These are phyloP conservation scores for Gobio gobio DNA, from an alignment of 2,113 vertebrate genomes.

Conservation along the genomic window DNA sequence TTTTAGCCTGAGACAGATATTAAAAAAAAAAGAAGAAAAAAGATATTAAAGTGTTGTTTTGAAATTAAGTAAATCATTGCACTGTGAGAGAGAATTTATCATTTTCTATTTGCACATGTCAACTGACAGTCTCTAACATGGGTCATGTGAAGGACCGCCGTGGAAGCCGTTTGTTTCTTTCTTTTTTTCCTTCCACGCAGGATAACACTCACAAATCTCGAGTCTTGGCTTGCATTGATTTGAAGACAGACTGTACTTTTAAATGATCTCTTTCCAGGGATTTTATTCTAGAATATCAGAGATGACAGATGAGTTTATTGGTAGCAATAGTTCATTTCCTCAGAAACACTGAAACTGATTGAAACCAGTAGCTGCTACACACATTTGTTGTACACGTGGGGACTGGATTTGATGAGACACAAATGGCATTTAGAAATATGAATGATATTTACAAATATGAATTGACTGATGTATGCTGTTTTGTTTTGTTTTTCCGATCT, in stretches of 20 bases:
- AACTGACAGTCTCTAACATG: conserved; percentile 87
- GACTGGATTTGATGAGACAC: conserved; percentile 79
- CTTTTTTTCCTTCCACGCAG: background rate
- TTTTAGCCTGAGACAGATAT: conserved; percentile 85
- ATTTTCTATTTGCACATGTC: conserved; percentile 92
- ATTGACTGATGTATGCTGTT: conserved; percentile 68
- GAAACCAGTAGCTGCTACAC: conserved; percentile 78
- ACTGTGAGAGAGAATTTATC: conserved; percentile 92
- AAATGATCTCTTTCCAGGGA: conserved; percentile 21
- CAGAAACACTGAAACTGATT: conserved; percentile 89
- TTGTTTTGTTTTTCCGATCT: conserved; percentile 59
- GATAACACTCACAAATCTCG: conserved; percentile 1
- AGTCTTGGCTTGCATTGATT: conserved; percentile 26
- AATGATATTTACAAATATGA: conserved; percentile 61
- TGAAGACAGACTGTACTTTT: conserved; percentile 41
- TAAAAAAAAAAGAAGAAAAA: conserved; percentile 9
- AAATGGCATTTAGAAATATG: conserved; percentile 73
- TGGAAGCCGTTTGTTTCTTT: conserved; percentile 10
- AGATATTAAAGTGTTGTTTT: conserved; percentile 76
- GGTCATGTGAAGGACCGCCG: conserved; percentile 89
- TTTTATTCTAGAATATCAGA: conserved; percentile 38
- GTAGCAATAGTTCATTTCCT: conserved; percentile 66
- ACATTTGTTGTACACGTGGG: conserved; percentile 82
- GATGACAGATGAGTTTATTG: conserved; percentile 50
- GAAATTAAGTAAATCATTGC: conserved; percentile 87